Base-by-base conservation (phyloP, 2,113 vertebrate genomes). In the Phylloscopus trochilus region DNA sequence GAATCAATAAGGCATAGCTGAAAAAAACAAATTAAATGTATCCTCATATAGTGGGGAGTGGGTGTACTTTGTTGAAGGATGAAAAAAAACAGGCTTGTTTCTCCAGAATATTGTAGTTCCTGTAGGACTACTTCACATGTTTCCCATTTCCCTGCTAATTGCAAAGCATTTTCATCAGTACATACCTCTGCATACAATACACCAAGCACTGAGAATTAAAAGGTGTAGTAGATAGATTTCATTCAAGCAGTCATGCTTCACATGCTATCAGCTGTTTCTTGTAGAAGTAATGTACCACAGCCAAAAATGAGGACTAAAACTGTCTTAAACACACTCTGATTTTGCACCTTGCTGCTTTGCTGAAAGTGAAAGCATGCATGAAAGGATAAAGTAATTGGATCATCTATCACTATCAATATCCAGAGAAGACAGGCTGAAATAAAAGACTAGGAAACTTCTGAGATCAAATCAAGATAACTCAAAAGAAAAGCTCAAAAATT, bases 351-450 rank as follows among this genome's bases (percentile, higher is more conserved):
- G 44, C 47, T 89, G 72, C 73, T 70, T 83, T 75, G 60, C 68
- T 95, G 26, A 43, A 85, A 85, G 67, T 77, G 73, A 93, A 93
- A 96, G 56, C 13, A 19, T 72, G 91, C 27, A 12, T 73, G 60
- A 92, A 90, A 91, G 85, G 41, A 81, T 43, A 30, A 82, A 87
- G 75, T 74, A 92, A 96, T 68, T 77, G 60, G 37, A 86, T 72
- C 85, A 86, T 93, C 56, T 78, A 56, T 90, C 82, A 90, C 30
- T 43, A 60, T 28, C 47, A 60, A 67, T 89, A 92, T 52, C 41
- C 55, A 84, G 85, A 85, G 70, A 78, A 89, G 83, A 60, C 73
- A 90, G 41, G 49, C 59, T 84, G 55, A 90, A 95, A 92, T 20
- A 53, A 62, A 44, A 85, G 5, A 70, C 35, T 33, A 53, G 37